These are phyloP conservation scores for Drosophila azteca DNA, from an alignment of 1,140 invertebrate genomes.

Conservation along the genomic window DNA sequence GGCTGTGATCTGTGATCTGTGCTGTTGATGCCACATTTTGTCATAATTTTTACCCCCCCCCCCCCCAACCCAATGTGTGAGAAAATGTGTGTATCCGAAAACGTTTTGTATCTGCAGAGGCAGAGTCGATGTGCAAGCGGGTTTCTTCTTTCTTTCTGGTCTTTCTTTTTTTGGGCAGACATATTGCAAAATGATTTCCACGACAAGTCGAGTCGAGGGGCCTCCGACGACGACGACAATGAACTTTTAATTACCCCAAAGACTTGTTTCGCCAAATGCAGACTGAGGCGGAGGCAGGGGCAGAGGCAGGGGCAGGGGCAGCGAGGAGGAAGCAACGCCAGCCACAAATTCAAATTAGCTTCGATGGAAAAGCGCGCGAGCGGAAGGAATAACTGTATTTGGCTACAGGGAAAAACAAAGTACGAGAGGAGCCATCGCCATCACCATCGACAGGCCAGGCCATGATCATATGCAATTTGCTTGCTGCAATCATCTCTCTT, in stretches of 20 bases:
- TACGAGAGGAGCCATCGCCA: no score
- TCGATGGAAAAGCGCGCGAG: conserved; percentile 1
- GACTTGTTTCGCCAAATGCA: conserved; percentile 57
- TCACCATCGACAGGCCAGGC: conserved; percentile 1
- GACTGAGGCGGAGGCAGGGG: not conserved
- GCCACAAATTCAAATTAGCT: conserved; percentile 37
- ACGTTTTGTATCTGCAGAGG: no score
- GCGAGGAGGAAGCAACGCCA: conserved; percentile 1
- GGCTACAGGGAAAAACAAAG: conserved; percentile 7
- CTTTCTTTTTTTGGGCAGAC: conserved; percentile 44
- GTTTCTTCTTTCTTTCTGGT: conserved; percentile 16
- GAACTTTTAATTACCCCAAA: conserved; percentile 69
- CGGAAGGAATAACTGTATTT: conserved; percentile 36
- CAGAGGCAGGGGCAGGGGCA: no score
- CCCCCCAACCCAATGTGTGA: conserved; percentile 68
- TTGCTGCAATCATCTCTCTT: conserved; percentile 38
- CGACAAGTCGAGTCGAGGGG: conserved; percentile 31
- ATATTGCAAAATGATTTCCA: conserved; percentile 71
- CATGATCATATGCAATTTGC: conserved; percentile 52
- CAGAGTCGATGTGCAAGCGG: conserved; percentile 16
- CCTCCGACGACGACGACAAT: conserved; percentile 53
- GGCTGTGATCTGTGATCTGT: conserved; percentile 11
- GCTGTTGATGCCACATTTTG: conserved; percentile 54
- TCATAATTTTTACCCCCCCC: conserved; percentile 63
- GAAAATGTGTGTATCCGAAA: conserved; percentile 44